Evolutionary conservation across 2,888 invertebrate species (phyloP), one percentile per base, ranked within the genome.

Genomic region (Chrysolina haemoptera): DNA sequence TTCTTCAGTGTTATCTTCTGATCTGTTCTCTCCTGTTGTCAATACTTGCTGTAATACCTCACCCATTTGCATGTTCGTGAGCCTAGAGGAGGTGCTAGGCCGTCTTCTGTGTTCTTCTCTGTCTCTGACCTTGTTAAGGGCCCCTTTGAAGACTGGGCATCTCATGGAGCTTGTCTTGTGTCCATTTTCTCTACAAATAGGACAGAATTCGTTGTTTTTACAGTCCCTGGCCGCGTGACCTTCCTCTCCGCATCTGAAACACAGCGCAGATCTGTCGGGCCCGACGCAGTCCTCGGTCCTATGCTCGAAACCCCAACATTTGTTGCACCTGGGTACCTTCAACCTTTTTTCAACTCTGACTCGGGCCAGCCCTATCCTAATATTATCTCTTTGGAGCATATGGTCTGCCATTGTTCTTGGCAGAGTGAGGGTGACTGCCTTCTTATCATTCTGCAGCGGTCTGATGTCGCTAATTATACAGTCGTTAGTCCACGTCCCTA

Each of bases 291-390:
- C 27, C 27, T 22, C 27, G 6, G 11, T 18, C 9, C 20, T 20
- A n/a, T 59, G 59, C 11, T 59, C 59, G 9, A 27, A 59, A 12
- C 27, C 59, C 59, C 59, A 59, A 27, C 59, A 59, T 22, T 20
- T 59, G 27, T 22, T 22, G 27, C 59, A 59, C 14, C 20, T 20
- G 20, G 22, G 20, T 22, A 59, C 10, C 14, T 22, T 59, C n/a
- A 59, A n/a, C 35, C 22, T 59, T n/a, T 35, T 18, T 22, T 59
- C 59, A 11, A 59, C 35, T 12, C 14, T 22, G 20, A 11, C 20
- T 59, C 59, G 22, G 12, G 27, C 11, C 14, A 59, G 20, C 6
- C 59, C 59, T 20, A 27, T 59, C 12, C 22, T 11, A 12, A 27
- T 20, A 10, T 59, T 27, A 12, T 11, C 6, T 20, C 14, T 12